These are phyloP conservation scores for Myanophis thanlyinensis DNA, from an alignment of 2,113 vertebrate species.

Conservation along the genomic window DNA sequence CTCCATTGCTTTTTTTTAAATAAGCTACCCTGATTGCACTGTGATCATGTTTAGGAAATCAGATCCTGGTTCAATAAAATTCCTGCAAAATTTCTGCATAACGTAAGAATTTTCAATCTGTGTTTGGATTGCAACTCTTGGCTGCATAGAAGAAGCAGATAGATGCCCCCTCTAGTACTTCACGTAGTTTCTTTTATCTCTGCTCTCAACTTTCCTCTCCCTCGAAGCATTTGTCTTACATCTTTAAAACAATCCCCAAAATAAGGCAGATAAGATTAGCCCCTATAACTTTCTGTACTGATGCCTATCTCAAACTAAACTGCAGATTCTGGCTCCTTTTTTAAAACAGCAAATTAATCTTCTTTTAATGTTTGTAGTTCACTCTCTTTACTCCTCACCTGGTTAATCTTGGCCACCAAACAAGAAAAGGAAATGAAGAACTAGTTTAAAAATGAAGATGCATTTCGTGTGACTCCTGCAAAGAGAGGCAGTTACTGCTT, in stretches of 20 bases:
- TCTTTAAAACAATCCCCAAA: background rate
- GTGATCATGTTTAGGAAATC: background rate
- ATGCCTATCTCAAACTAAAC: background rate
- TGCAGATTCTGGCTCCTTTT: background rate
- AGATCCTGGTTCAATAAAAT: background rate
- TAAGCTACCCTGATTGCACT: background rate
- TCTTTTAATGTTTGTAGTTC: background rate
- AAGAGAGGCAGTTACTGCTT: background rate
- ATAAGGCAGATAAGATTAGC: background rate
- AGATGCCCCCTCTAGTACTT: background rate
- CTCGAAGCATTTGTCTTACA: background rate
- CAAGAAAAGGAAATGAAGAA: background rate
- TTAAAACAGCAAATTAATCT: background rate
- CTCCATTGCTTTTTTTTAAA: background rate
- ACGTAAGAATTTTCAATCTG: background rate
- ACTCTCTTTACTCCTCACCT: background rate
- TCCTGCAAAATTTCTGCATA: background rate
- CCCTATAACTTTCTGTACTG: background rate
- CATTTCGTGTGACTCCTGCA: background rate
- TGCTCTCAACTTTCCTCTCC: background rate
- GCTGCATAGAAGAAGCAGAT: background rate
- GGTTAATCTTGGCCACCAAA: background rate
- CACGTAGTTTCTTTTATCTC: background rate
- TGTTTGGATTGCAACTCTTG: background rate
- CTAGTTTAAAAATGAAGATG: background rate